Conservation (phyloP, 2,113 vertebrate genomes). For the Steatornis caripensis region DNA sequence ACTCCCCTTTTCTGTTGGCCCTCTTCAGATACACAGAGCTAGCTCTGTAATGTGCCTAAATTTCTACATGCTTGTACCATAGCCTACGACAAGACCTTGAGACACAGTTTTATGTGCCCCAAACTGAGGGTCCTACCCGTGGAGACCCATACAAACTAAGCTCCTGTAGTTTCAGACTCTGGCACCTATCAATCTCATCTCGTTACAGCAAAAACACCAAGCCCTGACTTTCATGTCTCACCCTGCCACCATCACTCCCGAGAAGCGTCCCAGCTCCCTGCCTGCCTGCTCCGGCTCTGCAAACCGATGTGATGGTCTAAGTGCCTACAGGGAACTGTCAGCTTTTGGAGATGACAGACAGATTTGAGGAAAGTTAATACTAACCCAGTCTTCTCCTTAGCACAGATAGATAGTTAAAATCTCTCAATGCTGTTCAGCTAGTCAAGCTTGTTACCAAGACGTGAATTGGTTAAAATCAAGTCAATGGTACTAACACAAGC, state of each 20-base stretch:
- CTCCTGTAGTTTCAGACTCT: background rate
- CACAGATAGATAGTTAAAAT: background rate
- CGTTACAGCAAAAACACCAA: background rate
- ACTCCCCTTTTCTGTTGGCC: background rate
- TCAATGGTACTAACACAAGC: background rate
- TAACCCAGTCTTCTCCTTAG: background rate
- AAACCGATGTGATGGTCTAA: background rate
- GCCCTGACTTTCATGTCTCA: background rate
- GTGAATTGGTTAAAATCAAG: background rate
- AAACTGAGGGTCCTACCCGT: background rate
- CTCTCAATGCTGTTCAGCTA: background rate
- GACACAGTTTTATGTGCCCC: background rate
- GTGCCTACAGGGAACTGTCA: background rate
- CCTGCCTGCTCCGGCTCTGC: background rate
- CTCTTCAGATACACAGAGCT: background rate
- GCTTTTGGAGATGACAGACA: background rate
- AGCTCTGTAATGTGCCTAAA: background rate
- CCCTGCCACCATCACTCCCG: rapidly evolving
- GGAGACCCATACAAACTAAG: background rate
- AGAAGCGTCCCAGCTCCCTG: background rate
- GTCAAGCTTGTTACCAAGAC: background rate
- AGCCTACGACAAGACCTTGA: background rate
- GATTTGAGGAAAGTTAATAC: background rate
- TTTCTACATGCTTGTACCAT: background rate
- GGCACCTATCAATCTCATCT: background rate